Base-by-base conservation (phyloP, 2,113 vertebrate species). In the Oreamnos americanus region DNA sequence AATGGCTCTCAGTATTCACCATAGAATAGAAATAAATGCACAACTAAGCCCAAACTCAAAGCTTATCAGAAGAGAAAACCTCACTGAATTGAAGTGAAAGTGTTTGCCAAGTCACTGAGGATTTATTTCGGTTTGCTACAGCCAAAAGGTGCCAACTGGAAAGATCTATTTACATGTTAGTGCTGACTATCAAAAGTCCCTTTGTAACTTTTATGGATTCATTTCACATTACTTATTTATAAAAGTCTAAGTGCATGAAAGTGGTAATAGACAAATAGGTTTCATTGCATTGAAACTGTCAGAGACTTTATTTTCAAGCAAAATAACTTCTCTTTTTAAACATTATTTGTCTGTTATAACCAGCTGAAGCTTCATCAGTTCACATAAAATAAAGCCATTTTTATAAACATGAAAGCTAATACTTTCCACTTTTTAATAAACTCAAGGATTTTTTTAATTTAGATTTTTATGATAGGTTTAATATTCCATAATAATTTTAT, bases 1-100 rank as follows among this genome's bases (percentile, higher is more conserved):
- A 90, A 92, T 94, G 88, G 21, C 7, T 82, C 30, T 86, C 53
- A 60, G 33, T 71, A 76, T 92, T 90, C 62, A 62, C 43, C 60
- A 28, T 55, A 26, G 49, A 92, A 94, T 28, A 95, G 53, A 85
- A 97, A 90, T 95, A 95, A 97, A 92, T 92, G 36, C 95, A 97
- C n/a, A 92, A 39, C 14, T 90, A 85, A 64, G 11, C 25, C 36
- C 58, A 81, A 23, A 64, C 9, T 93, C 39, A 92, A 89, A 95
- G n/a, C 4, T 85, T 84, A 55, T 49, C 25, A 87, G n/a, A 94
- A 96, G 19, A 93, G 26, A 87, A 97, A 91, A 92, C 17, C 30
- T 85, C 33, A 86, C 11, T 49, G 36, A 94, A 85, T 91, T 47
- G 30, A 95, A 90, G 30, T 92, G n/a, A 90, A 97, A 97, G 89